These are phyloP conservation scores for Ochropleura leucogaster DNA, from an alignment of 2,888 invertebrate genomes.

Conservation along the genomic window DNA sequence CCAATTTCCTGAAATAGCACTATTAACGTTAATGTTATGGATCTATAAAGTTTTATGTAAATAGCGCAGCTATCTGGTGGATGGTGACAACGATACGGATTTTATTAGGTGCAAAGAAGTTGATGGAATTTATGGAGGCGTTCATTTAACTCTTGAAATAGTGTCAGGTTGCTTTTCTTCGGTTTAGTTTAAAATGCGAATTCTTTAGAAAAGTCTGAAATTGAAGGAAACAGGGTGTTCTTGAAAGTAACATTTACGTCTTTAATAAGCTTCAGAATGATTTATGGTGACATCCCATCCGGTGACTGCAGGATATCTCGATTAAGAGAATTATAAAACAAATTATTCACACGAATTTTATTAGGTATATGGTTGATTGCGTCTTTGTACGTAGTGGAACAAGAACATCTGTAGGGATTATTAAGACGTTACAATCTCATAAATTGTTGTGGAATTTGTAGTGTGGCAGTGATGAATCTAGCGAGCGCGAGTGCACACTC, in stretches of 20 bases:
- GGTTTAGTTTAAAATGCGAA: conserved; percentile 19
- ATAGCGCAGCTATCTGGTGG: conserved; percentile 53
- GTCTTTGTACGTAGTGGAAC: conserved; percentile 20
- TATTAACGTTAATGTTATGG: conserved; percentile 54
- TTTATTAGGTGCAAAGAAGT: conserved; percentile 58
- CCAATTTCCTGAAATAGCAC: conserved; percentile 59
- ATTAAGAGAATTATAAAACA: conserved; percentile 29
- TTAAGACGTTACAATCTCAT: conserved; percentile 61
- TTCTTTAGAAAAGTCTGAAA: conserved; percentile 22
- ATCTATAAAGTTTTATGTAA: conserved; percentile 64
- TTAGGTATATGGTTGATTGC: conserved; percentile 21
- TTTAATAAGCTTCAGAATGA: conserved; percentile 34
- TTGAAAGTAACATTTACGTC: conserved; percentile 10
- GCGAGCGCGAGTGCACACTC: conserved; percentile 46
- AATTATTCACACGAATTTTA: conserved; percentile 21
- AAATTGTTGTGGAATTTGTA: conserved; percentile 74
- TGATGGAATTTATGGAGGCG: conserved; percentile 49
- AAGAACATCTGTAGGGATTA: conserved; percentile 55
- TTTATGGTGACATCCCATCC: conserved; percentile 38
- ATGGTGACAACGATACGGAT: conserved; percentile 51
- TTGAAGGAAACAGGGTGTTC: conserved; percentile 20
- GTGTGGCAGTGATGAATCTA: conserved; percentile 74
- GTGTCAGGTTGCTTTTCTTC: conserved; percentile 25
- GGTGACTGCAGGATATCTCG: conserved; percentile 41
- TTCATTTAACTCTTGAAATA: conserved; percentile 51